Evolutionary conservation across 2,113 vertebrate species (phyloP).

Genomic region (Alligator sinensis): DNA sequence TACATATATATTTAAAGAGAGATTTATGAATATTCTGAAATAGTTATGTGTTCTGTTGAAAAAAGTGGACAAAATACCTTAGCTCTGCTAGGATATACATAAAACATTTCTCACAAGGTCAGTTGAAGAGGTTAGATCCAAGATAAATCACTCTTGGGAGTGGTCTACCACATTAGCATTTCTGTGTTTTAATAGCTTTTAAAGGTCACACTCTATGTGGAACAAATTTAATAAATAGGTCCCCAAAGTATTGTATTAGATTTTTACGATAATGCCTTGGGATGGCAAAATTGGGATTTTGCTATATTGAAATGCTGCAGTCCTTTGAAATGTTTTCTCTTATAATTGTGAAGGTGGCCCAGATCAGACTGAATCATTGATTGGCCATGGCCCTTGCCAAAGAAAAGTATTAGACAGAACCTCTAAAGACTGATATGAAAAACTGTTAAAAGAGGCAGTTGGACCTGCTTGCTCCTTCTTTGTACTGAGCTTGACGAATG

Average conservation of each 20-base stretch:
- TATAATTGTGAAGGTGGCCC: constrained; percentile 39
- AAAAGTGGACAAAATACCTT: not conserved
- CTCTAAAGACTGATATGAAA: not conserved
- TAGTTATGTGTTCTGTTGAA: not conserved
- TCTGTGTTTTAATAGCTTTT: constrained; percentile 46
- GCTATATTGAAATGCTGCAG: constrained; percentile 39
- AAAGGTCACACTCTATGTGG: constrained; percentile 64
- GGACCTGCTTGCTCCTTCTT: not conserved
- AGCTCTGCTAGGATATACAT: not conserved
- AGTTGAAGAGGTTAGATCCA: constrained; percentile 38
- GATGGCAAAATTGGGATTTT: constrained; percentile 40
- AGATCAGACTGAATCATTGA: constrained; percentile 30
- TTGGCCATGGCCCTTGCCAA: not conserved
- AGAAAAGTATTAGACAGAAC: not conserved
- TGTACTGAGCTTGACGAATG: not conserved
- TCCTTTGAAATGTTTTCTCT: constrained; percentile 42
- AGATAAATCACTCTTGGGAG: constrained; percentile 48
- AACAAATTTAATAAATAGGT: constrained; percentile 71
- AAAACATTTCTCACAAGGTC: constrained; percentile 54
- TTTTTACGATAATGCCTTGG: constrained; percentile 29
- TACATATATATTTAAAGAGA: constrained; percentile 48
- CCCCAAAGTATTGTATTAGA: constrained; percentile 45
- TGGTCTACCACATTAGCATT: constrained; percentile 48
- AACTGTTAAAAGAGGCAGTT: not conserved
- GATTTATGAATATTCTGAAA: constrained; percentile 27